These are phyloP conservation scores for Drosophila melanica DNA, from an alignment of 1,140 invertebrate genomes.

Conservation along the genomic window DNA sequence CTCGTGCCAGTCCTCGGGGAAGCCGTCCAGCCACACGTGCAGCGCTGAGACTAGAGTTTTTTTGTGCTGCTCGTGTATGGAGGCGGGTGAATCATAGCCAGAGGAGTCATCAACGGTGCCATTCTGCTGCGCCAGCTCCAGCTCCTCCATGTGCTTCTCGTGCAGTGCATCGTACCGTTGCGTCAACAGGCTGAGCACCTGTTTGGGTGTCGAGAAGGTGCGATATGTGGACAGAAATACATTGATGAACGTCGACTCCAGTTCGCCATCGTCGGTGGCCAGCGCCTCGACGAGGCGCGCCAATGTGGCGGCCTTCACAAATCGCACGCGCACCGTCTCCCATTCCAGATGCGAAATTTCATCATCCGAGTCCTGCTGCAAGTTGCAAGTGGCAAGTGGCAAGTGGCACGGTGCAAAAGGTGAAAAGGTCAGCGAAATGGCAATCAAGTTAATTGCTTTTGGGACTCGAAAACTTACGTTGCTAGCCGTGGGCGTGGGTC, in stretches of 20 bases:
- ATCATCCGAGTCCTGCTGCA: slow-evolving; percentile 89
- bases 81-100: slow-evolving; percentile 64
- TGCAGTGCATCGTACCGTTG: slow-evolving; percentile 90
- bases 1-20: slow-evolving; percentile 97
- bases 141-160: slow-evolving; percentile 71
- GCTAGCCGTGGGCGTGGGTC: slow-evolving; percentile 91
- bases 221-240: slow-evolving; percentile 91
- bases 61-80: slow-evolving; percentile 82
- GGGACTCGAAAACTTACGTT: slow-evolving; percentile 85
- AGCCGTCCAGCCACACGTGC: slow-evolving; percentile 98
- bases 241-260: slow-evolving; percentile 99
- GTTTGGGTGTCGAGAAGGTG: slow-evolving; percentile 83
- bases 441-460: slow-evolving; percentile 54
- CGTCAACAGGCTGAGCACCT: slow-evolving; percentile 92
- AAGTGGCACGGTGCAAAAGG: too few species aligned
- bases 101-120: slow-evolving; percentile 43
- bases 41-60: slow-evolving; percentile 94
- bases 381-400: slow-evolving; percentile 2
- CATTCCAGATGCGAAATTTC: slow-evolving; percentile 98
- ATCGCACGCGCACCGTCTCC: slow-evolving; percentile 98
- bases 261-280: slow-evolving; percentile 95
- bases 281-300: slow-evolving; percentile 96
- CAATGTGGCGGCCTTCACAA: slow-evolving; percentile 98
- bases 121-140: slow-evolving; percentile 67
- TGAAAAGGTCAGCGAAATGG: not conserved